These are phyloP conservation scores for Hucho hucho DNA, from an alignment of 2,113 vertebrate genomes.

Conservation along the genomic window DNA sequence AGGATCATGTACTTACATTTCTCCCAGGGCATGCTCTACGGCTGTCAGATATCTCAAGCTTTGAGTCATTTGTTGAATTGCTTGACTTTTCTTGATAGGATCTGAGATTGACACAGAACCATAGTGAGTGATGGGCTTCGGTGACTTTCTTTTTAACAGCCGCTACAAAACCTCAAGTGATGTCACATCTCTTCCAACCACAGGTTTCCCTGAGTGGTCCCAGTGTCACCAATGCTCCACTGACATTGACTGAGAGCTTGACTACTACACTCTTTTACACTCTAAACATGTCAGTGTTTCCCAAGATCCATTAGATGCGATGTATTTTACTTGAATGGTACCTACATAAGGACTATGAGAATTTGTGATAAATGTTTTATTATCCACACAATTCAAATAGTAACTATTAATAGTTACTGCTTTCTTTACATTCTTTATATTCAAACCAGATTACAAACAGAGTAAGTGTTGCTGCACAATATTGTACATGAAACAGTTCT, in stretches of 20 bases:
- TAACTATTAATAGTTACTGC: no score
- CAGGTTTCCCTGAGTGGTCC: slow-evolving; percentile 44
- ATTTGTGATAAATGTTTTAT: no score
- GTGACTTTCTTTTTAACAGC: slow-evolving; percentile 62
- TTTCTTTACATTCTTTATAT: no score
- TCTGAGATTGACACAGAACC: slow-evolving; percentile 30
- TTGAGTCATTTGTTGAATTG: not conserved
- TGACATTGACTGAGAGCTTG: not conserved
- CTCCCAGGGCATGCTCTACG: slow-evolving; percentile 69
- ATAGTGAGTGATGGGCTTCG: slow-evolving; percentile 41
- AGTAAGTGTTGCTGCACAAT: no score
- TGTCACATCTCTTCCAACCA: slow-evolving; percentile 54
- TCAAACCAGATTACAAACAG: no score
- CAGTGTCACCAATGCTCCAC: slow-evolving; percentile 4
- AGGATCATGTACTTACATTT: slow-evolving; percentile 73
- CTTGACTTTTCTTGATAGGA: not conserved
- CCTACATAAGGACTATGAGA: no score
- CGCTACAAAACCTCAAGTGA: slow-evolving; percentile 58
- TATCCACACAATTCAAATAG: no score
- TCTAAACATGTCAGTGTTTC: not conserved
- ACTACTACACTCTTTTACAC: not conserved
- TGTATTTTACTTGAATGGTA: no score
- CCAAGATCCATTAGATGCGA: no score
- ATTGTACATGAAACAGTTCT: no score
- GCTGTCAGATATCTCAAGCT: not conserved